Conservation (phyloP, 1,140 invertebrate species). For the Drosophila triauraria region DNA sequence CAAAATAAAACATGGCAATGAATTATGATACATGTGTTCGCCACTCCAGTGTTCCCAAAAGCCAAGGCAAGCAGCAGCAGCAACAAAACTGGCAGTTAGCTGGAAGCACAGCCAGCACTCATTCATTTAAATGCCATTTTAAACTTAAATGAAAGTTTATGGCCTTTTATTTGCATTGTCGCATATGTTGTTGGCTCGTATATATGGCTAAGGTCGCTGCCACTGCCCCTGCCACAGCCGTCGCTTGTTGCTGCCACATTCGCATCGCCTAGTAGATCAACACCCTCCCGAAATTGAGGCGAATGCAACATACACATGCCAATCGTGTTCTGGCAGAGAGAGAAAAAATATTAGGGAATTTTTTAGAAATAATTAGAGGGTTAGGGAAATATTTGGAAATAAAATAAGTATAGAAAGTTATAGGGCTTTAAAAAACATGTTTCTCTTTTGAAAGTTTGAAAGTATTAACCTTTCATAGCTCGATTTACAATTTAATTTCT, state of each 20-base stretch:
- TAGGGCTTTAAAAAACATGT: too few relatives aligned
- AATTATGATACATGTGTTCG: conserved; percentile 84
- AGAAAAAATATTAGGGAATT: neutral
- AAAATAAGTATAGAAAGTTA: neutral
- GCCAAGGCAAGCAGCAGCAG: conserved; percentile 28
- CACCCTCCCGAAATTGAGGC: conserved; percentile 45
- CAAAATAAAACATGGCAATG: conserved; percentile 81
- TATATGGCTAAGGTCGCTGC: conserved; percentile 44
- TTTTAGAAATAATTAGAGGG: too few relatives aligned
- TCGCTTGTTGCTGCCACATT: conserved; percentile 31
- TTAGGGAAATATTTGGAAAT: neutral
- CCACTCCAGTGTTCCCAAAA: conserved; percentile 46
- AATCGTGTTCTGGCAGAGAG: conserved; percentile 15
- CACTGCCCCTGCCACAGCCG: conserved; percentile 25
- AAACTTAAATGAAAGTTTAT: conserved; percentile 85
- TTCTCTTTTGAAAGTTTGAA: too few relatives aligned
- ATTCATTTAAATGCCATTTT: conserved; percentile 85
- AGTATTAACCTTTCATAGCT: neutral
- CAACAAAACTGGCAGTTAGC: conserved; percentile 29
- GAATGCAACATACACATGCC: conserved; percentile 31
- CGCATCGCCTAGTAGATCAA: conserved; percentile 58
- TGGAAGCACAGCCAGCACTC: conserved; percentile 59
- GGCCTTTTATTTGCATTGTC: conserved; percentile 81
- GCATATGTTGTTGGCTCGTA: conserved; percentile 52
- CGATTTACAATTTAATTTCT: neutral